These are phyloP conservation scores for Calycopis cecrops DNA, from an alignment of 1,140 invertebrate species.

Conservation along the genomic window DNA sequence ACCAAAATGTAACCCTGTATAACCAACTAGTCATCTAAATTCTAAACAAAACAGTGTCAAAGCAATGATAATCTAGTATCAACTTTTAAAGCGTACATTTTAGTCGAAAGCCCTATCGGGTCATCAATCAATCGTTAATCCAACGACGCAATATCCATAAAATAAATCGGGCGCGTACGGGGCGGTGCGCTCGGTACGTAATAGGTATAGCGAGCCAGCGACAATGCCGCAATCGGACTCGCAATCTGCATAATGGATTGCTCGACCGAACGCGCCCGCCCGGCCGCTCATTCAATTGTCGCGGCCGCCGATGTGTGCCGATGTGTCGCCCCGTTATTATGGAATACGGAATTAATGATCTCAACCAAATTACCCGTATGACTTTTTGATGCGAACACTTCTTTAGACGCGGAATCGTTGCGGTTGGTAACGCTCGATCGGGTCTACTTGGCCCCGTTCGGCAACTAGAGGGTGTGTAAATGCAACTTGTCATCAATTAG, in stretches of 20 bases:
- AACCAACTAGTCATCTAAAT: neutral
- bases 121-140: constrained; percentile 65
- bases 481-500: too few species aligned
- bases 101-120: constrained; percentile 19
- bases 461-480: too few species aligned
- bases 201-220: constrained; percentile 48
- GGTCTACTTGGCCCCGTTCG: too few species aligned
- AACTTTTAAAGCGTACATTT: too few species aligned
- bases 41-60: neutral
- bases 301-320: constrained; percentile 47
- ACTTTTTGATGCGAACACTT: constrained; percentile 18
- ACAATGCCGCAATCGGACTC: constrained; percentile 64
- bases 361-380: constrained; percentile 27
- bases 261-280: constrained; percentile 60
- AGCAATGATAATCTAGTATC: neutral
- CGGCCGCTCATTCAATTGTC: constrained; percentile 33
- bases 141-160: constrained; percentile 56
- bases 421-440: too few species aligned
- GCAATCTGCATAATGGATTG: constrained; percentile 71
- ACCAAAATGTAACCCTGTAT: too few species aligned
- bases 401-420: too few species aligned
- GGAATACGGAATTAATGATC: constrained; percentile 59
- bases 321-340: constrained; percentile 57
- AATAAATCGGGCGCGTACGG: constrained; percentile 45
- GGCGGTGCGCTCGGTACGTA: constrained; percentile 46